Evolutionary conservation across 2,113 vertebrate species (phyloP), one percentile per base, ranked within the genome.

Genomic region (Vulpes lagopus): DNA sequence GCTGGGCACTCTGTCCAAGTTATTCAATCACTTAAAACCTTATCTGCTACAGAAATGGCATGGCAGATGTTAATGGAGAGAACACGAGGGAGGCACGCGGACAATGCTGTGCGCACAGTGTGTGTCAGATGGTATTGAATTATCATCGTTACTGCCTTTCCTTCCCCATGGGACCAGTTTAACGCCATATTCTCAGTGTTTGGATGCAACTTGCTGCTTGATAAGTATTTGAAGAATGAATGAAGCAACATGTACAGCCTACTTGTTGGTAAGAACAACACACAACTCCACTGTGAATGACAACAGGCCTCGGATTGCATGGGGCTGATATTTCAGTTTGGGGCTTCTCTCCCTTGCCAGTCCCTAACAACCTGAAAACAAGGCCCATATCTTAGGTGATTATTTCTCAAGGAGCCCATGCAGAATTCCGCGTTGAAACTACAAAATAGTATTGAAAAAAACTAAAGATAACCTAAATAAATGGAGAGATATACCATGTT

Each of bases 241-340:
- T 8, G 16, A 55, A 62, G 49, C 25, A 10, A 4, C 17, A 9
- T 8, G 25, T 1, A 1, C 0, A 27, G 23, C 25, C 55, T 17
- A 0, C 7, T 60, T 1, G 3, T 4, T 16, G 35, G 38, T 35
- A 35, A 22, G 55, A 43, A 49, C 22, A 32, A 38, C 30, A 14
- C 6, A 9, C 43, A 7, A 2, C 38, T 60, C 53, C 1, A 38
- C 32, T 43, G 32, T 35, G 92, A 43, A 16, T 1, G 43, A 65
- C 17, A 27, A 12, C 35, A 38, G 35, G 59, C n/a, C 38, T 87
- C 23, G 5, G 23, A 38, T 1, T 59, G 11, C 59, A 22, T 3
- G 23, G 57, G 53, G 20, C 4, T 10, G 32, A 20, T 16, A 10
- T 32, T 59, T 57, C 57, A 11, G 38, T 67, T 23, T 82, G 11